Evolutionary conservation across 2,888 invertebrate species (phyloP), one percentile per base, ranked within the genome.

Genomic region (Chorisops tibialis): DNA sequence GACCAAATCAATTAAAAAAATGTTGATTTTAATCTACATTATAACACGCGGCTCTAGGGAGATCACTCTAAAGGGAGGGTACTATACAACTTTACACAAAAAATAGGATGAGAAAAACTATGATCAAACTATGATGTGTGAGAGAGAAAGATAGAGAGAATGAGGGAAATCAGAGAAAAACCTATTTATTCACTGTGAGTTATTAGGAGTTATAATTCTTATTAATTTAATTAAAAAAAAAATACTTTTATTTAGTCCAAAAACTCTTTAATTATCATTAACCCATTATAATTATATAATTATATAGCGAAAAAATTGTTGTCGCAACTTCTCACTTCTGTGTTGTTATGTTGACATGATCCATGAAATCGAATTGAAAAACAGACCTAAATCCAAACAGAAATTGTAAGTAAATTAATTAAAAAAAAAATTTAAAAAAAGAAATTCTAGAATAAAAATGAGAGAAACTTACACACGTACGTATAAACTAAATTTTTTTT

Each of bases 401-500:
- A 56, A 54, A 56, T 56, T 56, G 56, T 56, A 56, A 56, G 56
- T 56, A 56, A 45, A 56, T n/a, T 7, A 48, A 16, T 16, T 9
- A 50, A 14, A 45, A 45, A 45, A 45, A 45, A 45, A 45, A 11
- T 19, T 5, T 41, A n/a, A 41, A n/a, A 16, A 50, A 50, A 14
- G 35, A 51, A 35, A 48, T 6, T 45, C 22, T 9, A 54, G 30
- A 30, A 30, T n/a, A 18, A 39, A 16, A 11, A 9, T 21, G 37
- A 37, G 35, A 18, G 50, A 54, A 24, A 22, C n/a, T 49, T 21
- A 49, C 18, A 9, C 54, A 56, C 56, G 56, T 56, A 56, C 56
- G 56, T 56, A 56, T 56, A 16, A 50, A 18, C 4, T 9, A 41
- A 11, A 41, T 41, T 41, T 11, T 37, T 37, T 37, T 41, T 45